Base-by-base conservation (phyloP, 2,888 invertebrate genomes). In the Tyria jacobaeae region DNA sequence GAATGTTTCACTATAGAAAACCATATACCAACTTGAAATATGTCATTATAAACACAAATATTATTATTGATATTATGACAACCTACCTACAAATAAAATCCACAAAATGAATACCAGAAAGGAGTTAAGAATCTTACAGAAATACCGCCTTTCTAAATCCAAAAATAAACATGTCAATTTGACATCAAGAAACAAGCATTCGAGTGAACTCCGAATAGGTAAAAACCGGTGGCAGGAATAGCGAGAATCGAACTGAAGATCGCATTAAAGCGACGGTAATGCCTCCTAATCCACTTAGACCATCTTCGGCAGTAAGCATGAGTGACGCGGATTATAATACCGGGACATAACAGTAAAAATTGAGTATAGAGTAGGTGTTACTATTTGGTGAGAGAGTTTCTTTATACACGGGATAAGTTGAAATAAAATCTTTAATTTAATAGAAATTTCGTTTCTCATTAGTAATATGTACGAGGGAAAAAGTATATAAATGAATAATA, bases 191-290 rank as follows among this genome's bases (percentile, higher is more conserved):
- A 62, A 66, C 60, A 57, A 59, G 61, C 66, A 66, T 67, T 59
- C 65, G 58, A 69, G 63, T 76, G 78, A 73, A 76, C 71, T 64
- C 76, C 63, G 44, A 60, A 68, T 70, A 62, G 60, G 70, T 74
- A 75, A 78, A 76, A 79, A 74, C 77, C 77, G 77, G 82, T 76
- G 68, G 76, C 69, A 49, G 53, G 62, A 54, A 60, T 35, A 62
- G 55, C 60, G 64, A 61, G 76, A 79, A 76, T 75, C 77, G 74
- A 76, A 75, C 69, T 68, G 70, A 56, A 66, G 71, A 71, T 83
- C 81, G 83, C 86, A 89, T 90, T 89, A 89, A 90, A 88, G 89
- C 84, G 83, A 78, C 86, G 83, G 81, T 89, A 89, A 90, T 89
- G 79, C 89, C 78, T 78, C 80, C 77, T 89, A 89, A 91, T 90